Base-by-base conservation (phyloP, 92 coral and sea anemone species). In the Palythoa grandiflora region DNA sequence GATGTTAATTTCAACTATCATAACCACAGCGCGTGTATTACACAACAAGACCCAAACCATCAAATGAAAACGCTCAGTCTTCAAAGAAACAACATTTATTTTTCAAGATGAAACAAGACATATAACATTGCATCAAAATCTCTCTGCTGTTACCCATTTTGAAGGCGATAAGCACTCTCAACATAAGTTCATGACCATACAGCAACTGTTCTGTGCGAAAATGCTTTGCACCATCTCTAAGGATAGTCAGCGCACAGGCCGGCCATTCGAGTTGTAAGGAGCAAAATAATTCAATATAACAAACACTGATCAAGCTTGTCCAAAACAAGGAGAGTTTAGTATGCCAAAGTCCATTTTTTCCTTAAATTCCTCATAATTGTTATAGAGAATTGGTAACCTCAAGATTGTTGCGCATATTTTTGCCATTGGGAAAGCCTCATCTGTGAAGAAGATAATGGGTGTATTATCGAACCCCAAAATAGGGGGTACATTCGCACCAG, bases 281-380 rank as follows among this genome's bases (percentile, higher is more conserved):
- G 50, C 37, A 63, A 63, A 63, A n/a, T 63, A 71, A 11, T 40
- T 37, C 76, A 71, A 38, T 6, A 71, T 63, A 63, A 19, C 36
- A 38, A 40, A 71, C 2, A 8, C 76, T 71, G 76, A 38, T 78
- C 28, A 87, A 6, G 90, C 70, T 59, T 61, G 57, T 60, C 90
- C 90, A 68, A 87, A 87, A 54, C 85, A 78, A 59, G 90, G 85
- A 47, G 90, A 87, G 73, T 87, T 87, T 53, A 89, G 54, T 17
- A 73, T 73, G 39, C 54, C 19, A 3, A 10, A 72, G 71, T 81
- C 88, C 84, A 89, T 73, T 60, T 39, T 72, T 17, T 73, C 88
- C 39, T 83, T 61, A 68, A 89, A 89, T n/a, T 70, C 77, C 0
- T 89, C 88, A 75, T 81, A 83, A 9, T 11, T 59, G 20, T 47